Conservation (phyloP, 1,140 invertebrate species). For the Sminthurides bifidus region DNA sequence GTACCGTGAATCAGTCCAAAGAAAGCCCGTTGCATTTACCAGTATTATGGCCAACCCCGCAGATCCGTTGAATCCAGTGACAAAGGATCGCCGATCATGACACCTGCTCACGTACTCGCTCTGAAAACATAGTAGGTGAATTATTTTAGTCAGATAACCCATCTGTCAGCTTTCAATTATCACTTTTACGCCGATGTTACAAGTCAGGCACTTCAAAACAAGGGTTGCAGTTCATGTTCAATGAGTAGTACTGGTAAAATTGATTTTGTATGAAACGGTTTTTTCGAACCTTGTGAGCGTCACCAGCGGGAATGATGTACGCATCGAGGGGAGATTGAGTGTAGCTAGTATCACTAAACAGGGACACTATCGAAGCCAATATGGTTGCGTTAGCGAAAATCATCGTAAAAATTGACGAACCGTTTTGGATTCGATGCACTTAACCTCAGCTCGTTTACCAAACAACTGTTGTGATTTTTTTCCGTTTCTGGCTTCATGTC, state of each 20-base stretch:
- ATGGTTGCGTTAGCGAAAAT: no score
- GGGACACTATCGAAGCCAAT: no score
- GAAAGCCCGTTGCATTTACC: constrained; percentile 52
- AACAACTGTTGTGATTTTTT: no score
- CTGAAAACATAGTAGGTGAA: not conserved
- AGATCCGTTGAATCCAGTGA: constrained; percentile 77
- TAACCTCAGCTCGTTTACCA: no score
- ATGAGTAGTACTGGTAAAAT: not conserved
- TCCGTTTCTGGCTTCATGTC: no score
- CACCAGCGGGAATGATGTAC: constrained; percentile 36
- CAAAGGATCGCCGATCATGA: constrained; percentile 65
- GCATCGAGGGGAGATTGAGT: constrained; percentile 28
- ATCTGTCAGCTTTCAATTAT: not conserved
- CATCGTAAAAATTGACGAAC: no score
- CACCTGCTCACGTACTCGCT: constrained; percentile 34
- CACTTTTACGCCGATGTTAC: no score
- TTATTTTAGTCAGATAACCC: not conserved
- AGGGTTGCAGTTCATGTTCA: not conserved
- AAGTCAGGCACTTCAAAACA: not conserved
- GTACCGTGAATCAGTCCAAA: constrained; percentile 96
- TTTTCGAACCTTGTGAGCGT: constrained; percentile 35
- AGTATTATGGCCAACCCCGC: constrained; percentile 68
- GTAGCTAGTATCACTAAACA: no score
- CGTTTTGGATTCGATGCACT: no score
- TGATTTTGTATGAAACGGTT: not conserved